Conservation (phyloP, 2,888 invertebrate species). For the Smittia aterrima region DNA sequence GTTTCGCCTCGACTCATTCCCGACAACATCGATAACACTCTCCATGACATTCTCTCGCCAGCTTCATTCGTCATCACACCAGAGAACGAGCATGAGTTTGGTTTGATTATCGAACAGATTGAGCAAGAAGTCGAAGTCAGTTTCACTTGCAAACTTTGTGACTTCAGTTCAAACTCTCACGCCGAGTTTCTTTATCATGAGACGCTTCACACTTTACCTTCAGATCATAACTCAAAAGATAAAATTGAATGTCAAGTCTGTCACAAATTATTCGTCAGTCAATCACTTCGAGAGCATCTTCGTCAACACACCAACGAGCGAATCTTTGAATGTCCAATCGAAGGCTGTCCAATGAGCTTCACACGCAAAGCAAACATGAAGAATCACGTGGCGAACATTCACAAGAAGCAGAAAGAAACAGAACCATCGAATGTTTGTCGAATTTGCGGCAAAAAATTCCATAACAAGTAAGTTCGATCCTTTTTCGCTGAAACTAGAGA, state of each 20-base stretch:
- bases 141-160: constrained; percentile 39
- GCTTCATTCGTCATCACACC: constrained; percentile 12
- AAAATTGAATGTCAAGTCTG: constrained; percentile 70
- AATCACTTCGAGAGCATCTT: constrained; percentile 67
- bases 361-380: constrained; percentile 64
- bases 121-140: constrained; percentile 15
- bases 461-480: constrained; percentile 43
- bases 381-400: constrained; percentile 60
- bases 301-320: constrained; percentile 73
- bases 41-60: constrained; percentile 9
- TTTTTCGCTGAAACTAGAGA: not conserved
- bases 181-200: constrained; percentile 74
- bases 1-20: too few relatives aligned
- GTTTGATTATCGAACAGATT: constrained; percentile 18
- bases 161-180: constrained; percentile 58
- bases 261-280: constrained; percentile 61
- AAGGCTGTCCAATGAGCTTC: constrained; percentile 63
- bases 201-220: constrained; percentile 59
- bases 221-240: constrained; percentile 49
- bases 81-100: constrained; percentile 21
- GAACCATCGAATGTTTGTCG: constrained; percentile 50
- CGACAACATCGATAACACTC: constrained; percentile 20
- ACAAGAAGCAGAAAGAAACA: constrained; percentile 45
- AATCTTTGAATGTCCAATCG: constrained; percentile 61
- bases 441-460: constrained; percentile 43